A percentile compares a stretch with the other conserved stretches of the same genome.
Conservation (phyloP, 2,113 vertebrate species). For the Myotis yumanensis region DNA sequence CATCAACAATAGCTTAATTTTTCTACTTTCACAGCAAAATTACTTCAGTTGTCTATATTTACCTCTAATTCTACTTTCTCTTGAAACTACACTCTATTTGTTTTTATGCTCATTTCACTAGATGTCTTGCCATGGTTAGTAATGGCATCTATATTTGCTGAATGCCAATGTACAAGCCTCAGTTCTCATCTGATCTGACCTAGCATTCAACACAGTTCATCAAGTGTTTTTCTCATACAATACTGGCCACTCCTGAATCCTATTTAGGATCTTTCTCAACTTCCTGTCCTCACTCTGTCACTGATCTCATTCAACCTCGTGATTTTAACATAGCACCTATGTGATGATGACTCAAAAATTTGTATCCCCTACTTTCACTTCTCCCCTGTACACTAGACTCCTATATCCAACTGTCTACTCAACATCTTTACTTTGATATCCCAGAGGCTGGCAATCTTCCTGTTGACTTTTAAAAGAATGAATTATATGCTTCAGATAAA, state of each 20-base stretch:
- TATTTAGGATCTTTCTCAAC: neutral
- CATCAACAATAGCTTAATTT: neutral
- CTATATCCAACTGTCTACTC: neutral
- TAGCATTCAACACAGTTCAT: constrained; percentile 18
- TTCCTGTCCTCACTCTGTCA: neutral
- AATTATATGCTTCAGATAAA: neutral
- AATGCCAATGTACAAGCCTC: neutral
- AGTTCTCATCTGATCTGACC: neutral
- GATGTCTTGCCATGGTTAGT: neutral
- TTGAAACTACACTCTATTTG: neutral
- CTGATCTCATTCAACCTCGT: neutral
- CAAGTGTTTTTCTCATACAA: neutral
- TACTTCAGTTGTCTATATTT: neutral
- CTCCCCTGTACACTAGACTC: neutral
- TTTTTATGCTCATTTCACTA: constrained; percentile 14
- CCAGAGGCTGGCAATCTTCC: neutral
- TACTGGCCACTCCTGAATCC: neutral
- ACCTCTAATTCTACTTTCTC: neutral
- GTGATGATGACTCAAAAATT: neutral
- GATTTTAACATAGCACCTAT: constrained; percentile 6
- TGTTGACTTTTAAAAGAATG: neutral
- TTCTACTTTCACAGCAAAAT: constrained; percentile 23
- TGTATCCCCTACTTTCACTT: neutral
- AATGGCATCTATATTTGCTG: neutral
- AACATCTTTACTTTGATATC: neutral